Evolutionary conservation across 1,140 invertebrate genomes (phyloP).

Genomic region (Drosophila funebris): DNA sequence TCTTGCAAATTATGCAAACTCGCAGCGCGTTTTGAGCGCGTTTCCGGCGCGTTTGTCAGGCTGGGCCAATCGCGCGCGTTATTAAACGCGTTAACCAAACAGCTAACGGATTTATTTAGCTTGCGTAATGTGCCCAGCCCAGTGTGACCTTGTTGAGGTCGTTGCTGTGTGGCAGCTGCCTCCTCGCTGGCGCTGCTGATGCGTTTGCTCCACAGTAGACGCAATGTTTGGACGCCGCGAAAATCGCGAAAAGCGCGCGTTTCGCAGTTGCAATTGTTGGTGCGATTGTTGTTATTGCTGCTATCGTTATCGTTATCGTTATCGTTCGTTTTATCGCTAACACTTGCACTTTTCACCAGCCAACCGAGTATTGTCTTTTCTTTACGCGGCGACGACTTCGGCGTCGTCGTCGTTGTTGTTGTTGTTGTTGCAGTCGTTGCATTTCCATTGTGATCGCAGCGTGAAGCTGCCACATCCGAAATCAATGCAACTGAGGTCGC

Average conservation of each 20-base stretch:
- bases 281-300: conserved; percentile 21
- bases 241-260: conserved; percentile 75
- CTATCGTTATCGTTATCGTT: conserved; percentile 39
- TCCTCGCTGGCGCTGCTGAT: conserved; percentile 73
- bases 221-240: conserved; percentile 75
- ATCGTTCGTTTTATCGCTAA: conserved; percentile 39
- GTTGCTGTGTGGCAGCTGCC: conserved; percentile 1
- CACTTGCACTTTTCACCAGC: conserved; percentile 61
- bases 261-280: conserved; percentile 51
- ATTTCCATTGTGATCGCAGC: conserved; percentile 44
- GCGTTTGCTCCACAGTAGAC: conserved; percentile 78
- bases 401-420: conserved; percentile 13
- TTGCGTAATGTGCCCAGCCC: conserved; percentile 66
- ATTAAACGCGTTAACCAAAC: conserved; percentile 71
- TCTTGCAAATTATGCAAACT: conserved; percentile 71
- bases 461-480: not conserved
- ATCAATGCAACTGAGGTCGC: conserved; percentile 3
- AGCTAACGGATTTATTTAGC: conserved; percentile 76
- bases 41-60: conserved; percentile 57
- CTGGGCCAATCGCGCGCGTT: conserved; percentile 60
- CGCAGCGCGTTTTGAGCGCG: conserved; percentile 57
- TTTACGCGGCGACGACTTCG: conserved; percentile 53
- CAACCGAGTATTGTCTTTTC: conserved; percentile 76
- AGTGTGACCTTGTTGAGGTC: conserved; percentile 14
- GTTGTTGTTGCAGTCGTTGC: conserved; percentile 38